These are phyloP conservation scores for Idaea straminata DNA, from an alignment of 2,888 invertebrate genomes.

Conservation along the genomic window DNA sequence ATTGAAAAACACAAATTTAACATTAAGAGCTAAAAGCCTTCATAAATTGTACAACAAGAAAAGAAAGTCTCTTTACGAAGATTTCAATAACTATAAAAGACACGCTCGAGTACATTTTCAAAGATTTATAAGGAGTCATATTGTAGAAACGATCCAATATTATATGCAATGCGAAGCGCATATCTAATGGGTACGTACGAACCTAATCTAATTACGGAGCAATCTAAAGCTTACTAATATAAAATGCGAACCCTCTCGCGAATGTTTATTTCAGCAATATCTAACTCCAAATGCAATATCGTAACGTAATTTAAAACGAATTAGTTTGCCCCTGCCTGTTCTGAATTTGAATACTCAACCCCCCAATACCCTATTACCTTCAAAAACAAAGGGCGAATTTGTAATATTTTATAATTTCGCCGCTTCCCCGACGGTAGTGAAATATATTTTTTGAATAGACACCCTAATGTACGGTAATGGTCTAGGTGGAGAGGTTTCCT, in stretches of 20 bases:
- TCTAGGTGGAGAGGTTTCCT: constrained; percentile 58
- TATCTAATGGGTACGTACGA: constrained; percentile 49
- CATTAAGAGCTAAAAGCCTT: constrained; percentile 7
- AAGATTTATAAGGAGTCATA: background rate
- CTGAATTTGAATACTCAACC: constrained; percentile 74
- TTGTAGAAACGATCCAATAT: background rate
- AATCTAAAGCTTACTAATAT: constrained; percentile 53
- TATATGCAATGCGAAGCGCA: constrained; percentile 37
- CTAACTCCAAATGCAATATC: constrained; percentile 74
- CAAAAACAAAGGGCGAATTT: constrained; percentile 72
- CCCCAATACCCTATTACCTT: constrained; percentile 61
- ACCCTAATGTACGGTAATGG: constrained; percentile 64
- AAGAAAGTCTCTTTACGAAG: background rate
- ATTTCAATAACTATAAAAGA: background rate
- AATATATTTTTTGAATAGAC: constrained; percentile 63
- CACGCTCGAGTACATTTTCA: background rate
- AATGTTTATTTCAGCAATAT: constrained; percentile 70
- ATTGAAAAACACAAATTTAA: constrained; percentile 19
- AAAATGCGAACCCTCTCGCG: constrained; percentile 66
- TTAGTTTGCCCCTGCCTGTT: constrained; percentile 73
- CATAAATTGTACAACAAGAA: constrained; percentile 8
- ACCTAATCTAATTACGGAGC: constrained; percentile 48
- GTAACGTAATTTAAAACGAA: constrained; percentile 80
- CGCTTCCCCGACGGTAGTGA: constrained; percentile 44
- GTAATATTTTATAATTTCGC: constrained; percentile 70